These are phyloP conservation scores for Microplitis deprimator DNA, from an alignment of 2,888 invertebrate species.

Conservation along the genomic window DNA sequence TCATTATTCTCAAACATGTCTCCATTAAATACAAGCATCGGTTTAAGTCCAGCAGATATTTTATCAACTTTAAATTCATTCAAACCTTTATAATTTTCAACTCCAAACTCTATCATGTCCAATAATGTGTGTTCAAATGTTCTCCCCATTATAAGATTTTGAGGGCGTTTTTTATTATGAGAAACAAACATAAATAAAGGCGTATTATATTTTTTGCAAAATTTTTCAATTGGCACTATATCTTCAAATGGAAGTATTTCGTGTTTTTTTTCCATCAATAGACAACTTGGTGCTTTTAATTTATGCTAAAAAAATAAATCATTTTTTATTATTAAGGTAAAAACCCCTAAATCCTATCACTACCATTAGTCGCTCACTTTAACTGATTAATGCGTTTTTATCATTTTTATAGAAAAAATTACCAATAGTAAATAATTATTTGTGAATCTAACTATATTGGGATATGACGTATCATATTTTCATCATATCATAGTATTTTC, in stretches of 20 bases:
- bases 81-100: constrained; percentile 86
- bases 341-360: neutral
- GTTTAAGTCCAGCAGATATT: constrained; percentile 87
- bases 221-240: constrained; percentile 82
- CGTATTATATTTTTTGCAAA: constrained; percentile 88
- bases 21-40: constrained; percentile 92
- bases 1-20: constrained; percentile 88
- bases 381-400: neutral
- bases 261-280: constrained; percentile 85
- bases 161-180: constrained; percentile 94
- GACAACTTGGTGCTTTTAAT: constrained; percentile 89
- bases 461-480: too few species aligned
- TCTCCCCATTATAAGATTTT: constrained; percentile 91
- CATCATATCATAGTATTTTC: too few species aligned
- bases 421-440: too few species aligned
- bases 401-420: neutral
- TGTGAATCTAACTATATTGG: too few species aligned
- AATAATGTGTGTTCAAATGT: constrained; percentile 90
- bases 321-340: too few species aligned
- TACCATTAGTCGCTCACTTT: neutral
- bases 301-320: constrained; percentile 74
- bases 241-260: constrained; percentile 95
- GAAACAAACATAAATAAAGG: constrained; percentile 92
- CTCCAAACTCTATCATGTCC: constrained; percentile 96
- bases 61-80: constrained; percentile 85